A percentile compares a stretch with the other conserved stretches of the same genome.
Conservation (phyloP, 2,888 invertebrate genomes). For the Cecidostiba fungosa region DNA sequence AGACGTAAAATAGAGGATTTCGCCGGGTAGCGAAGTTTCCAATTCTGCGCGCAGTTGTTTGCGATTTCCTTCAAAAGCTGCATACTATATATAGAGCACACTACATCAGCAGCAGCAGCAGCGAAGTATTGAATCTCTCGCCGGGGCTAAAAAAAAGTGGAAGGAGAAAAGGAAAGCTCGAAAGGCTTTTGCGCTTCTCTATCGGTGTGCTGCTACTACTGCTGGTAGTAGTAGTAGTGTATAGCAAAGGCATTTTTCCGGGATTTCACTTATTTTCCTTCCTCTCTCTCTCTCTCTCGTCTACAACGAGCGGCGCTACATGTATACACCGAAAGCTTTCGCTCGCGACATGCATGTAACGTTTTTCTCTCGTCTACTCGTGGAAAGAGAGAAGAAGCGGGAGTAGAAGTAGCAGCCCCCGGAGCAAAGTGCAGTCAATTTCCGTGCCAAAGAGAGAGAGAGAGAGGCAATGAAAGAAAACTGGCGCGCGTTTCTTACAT, state of each 20-base stretch:
- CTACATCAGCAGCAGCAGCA: not conserved
- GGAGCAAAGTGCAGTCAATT: conserved; percentile 69
- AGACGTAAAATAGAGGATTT: conserved; percentile 52
- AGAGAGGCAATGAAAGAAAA: conserved; percentile 66
- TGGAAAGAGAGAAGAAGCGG: not conserved
- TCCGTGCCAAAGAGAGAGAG: conserved; percentile 62
- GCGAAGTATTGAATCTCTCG: conserved; percentile 47
- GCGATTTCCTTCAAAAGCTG: conserved; percentile 47
- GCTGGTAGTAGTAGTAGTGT: not conserved
- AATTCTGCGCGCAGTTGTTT: conserved; percentile 55
- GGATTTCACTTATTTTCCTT: conserved; percentile 50
- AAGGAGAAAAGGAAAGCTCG: conserved; percentile 18
- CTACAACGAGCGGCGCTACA: not conserved
- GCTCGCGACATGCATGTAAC: conserved; percentile 58
- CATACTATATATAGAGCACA: not conserved
- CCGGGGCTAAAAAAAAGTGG: conserved; percentile 13
- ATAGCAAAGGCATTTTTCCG: conserved; percentile 54
- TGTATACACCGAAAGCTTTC: conserved; percentile 10
- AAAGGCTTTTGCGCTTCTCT: conserved; percentile 50
- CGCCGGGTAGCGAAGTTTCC: conserved; percentile 17
- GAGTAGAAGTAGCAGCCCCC: conserved; percentile 4
- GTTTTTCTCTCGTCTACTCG: conserved; percentile 56
- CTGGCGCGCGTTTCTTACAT: conserved; percentile 64
- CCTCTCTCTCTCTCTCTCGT: not conserved
- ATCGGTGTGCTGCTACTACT: not conserved